A percentile compares a stretch with the other conserved stretches of the same genome.
Evolutionary conservation across 2,888 invertebrate species (phyloP).

Genomic region (Eristalis intricaria): DNA sequence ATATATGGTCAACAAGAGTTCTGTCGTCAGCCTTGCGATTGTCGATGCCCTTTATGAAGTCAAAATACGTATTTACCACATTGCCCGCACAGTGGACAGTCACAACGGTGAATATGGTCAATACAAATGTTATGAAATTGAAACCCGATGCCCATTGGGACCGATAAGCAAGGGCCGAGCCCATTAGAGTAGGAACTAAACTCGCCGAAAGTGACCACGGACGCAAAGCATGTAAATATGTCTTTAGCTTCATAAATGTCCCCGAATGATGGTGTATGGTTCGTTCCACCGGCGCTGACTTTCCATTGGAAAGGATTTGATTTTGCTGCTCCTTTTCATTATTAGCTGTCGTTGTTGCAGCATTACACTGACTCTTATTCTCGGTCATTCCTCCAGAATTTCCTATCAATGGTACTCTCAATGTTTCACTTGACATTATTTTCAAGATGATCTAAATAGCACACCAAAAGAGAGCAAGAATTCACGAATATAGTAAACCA

Average conservation of each 20-base stretch:
- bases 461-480: constrained; percentile 31
- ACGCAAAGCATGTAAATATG: constrained; percentile 92
- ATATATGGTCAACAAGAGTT: constrained; percentile 95
- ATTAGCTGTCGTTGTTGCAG: constrained; percentile 56
- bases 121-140: constrained; percentile 89
- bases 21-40: constrained; percentile 96
- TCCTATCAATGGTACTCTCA: constrained; percentile 49
- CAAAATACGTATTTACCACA: constrained; percentile 97
- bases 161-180: constrained; percentile 94
- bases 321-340: constrained; percentile 27
- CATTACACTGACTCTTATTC: constrained; percentile 73
- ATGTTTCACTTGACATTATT: constrained; percentile 60
- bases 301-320: constrained; percentile 54
- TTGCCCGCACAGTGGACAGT: constrained; percentile 98
- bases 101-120: constrained; percentile 92
- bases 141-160: constrained; percentile 88
- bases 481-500: constrained; percentile 42
- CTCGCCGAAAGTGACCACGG: constrained; percentile 98
- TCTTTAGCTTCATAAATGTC: constrained; percentile 91
- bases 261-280: constrained; percentile 73
- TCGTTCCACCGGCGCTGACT: constrained; percentile 24
- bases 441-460: constrained; percentile 24
- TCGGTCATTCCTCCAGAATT: constrained; percentile 72
- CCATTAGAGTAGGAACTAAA: constrained; percentile 93
- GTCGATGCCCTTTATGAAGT: constrained; percentile 96